Base-by-base conservation (phyloP, 2,113 vertebrate genomes). In the Muntiacus reevesi region DNA sequence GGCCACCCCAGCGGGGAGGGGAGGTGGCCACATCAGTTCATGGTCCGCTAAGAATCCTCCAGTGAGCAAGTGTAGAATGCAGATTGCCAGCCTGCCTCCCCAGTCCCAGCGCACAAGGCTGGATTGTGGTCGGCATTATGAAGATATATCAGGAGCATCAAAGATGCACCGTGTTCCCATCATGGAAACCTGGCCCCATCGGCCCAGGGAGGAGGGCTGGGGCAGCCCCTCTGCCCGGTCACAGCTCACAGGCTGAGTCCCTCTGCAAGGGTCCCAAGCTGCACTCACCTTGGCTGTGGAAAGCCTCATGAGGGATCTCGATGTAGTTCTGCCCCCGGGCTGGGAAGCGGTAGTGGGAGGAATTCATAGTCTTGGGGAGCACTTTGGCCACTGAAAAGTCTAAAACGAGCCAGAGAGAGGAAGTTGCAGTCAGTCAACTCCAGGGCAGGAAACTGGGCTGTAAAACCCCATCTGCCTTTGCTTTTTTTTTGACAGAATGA, bases 351-450 rank as follows among this genome's bases (percentile, higher is more conserved):
- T 99, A 99, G 97, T 99, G 99, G 8, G 98, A 98, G 91, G 99
- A 74, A 12, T 99, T 99, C 98, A 99, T 97, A 93, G 97, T 97
- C 87, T 98, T 98, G 0, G 99, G 99, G 0, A 98, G 98, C 59
- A 99, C 98, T 98, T 99, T 99, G 98, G 99, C 98, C 98, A 99
- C 97, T 0, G 99, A 98, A 87, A 99, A 99, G 98, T 99, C 99
- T 99, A 12, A 13, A 87, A 96, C 1, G 89, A 76, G 50, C 57
- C 96, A 87, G 85, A 89, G 25, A 98, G 97, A 95, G 5, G 5
- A 81, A 11, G 28, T 78, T 15, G 2, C 50, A 15, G 62, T 89
- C 95, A 91, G 57, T 25, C 6, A 43, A 6, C 5, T 82, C 33
- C 40, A 0, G 91, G 45, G 82, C 0, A 36, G 83, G 60, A 90